A percentile compares a stretch with the other conserved stretches of the same genome.
Evolutionary conservation across 2,888 invertebrate genomes (phyloP).

Genomic region (Dolomedes plantarius): DNA sequence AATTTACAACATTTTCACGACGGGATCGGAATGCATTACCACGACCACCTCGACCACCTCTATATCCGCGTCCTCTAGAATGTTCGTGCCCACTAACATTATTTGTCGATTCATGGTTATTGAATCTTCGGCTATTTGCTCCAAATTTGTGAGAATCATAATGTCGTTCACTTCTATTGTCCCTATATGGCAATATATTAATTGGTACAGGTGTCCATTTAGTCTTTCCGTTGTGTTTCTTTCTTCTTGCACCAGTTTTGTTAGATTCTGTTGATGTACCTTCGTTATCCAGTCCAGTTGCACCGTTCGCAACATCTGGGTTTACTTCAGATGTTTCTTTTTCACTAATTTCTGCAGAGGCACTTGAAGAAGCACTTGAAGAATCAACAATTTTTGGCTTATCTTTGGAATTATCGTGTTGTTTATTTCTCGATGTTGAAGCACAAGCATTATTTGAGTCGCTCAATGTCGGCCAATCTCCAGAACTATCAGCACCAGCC

Average conservation of each 20-base stretch:
- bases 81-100: neutral
- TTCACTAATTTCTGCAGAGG: too few relatives aligned
- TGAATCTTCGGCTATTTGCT: too few relatives aligned
- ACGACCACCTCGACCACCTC: neutral
- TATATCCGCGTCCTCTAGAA: neutral
- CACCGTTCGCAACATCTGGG: neutral
- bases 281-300: neutral
- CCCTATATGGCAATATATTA: neutral
- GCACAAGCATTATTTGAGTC: too few relatives aligned
- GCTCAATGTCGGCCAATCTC: slow-evolving; percentile 12
- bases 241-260: neutral
- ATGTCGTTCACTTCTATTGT: neutral
- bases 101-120: neutral
- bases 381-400: too few relatives aligned
- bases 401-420: too few relatives aligned
- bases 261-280: neutral
- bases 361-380: too few relatives aligned
- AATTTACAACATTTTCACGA: neutral
- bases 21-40: neutral
- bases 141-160: too few relatives aligned
- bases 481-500: neutral
- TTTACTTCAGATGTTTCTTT: too few relatives aligned
- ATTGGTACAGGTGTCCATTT: neutral
- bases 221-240: neutral
- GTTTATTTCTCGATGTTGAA: too few relatives aligned